Conservation (phyloP, 1,140 invertebrate species). For the Bombus affinis region DNA sequence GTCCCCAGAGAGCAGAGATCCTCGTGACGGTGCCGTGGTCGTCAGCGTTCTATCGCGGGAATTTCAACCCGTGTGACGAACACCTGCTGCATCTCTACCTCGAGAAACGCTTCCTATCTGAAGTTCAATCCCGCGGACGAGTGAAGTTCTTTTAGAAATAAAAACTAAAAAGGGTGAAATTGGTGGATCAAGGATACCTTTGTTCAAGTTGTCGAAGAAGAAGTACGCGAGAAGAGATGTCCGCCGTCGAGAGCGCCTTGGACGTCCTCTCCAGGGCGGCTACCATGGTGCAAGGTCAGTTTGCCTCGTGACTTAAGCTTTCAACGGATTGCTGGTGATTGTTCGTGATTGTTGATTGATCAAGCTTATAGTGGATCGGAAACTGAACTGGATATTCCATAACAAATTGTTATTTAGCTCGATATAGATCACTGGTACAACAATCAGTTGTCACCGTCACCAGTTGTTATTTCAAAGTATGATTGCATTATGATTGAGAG, state of each 20-base stretch:
- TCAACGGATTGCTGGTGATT: not conserved
- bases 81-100: constrained; percentile 17
- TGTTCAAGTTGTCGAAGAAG: constrained; percentile 4
- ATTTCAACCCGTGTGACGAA: constrained; percentile 6
- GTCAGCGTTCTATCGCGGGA: constrained; percentile 1
- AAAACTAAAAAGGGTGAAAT: not conserved
- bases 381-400: not conserved
- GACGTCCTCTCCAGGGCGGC: constrained; percentile 94
- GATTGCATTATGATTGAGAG: too few species aligned
- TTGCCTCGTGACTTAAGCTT: constrained; percentile 42
- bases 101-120: not conserved
- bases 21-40: constrained; percentile 26
- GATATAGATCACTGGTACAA: too few species aligned
- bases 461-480: not conserved
- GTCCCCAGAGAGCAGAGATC: constrained; percentile 45
- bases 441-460: not conserved
- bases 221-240: constrained; percentile 70
- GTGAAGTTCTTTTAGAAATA: not conserved
- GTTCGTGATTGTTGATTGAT: not conserved
- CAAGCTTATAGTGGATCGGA: not conserved
- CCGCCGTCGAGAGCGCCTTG: constrained; percentile 90
- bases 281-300: constrained; percentile 93
- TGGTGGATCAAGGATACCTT: not conserved
- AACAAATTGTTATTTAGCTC: not conserved
- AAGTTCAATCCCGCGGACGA: not conserved